Conservation (phyloP, 2,113 vertebrate species). For the Sebastes fasciatus region DNA sequence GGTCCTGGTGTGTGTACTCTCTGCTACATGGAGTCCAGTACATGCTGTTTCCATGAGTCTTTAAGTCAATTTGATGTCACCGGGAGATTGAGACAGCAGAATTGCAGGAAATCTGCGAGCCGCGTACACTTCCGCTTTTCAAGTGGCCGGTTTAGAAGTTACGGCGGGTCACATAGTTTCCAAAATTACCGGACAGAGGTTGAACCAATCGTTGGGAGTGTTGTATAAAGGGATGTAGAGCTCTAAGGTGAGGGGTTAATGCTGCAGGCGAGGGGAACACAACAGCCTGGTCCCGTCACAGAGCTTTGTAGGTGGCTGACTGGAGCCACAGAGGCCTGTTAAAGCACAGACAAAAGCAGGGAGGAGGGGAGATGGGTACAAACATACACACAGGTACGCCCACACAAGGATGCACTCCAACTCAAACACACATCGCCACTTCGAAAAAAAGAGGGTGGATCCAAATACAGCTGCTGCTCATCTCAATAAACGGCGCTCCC, state of each 20-base stretch:
- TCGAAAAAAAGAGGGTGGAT: conserved; percentile 65
- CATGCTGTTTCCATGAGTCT: conserved; percentile 21
- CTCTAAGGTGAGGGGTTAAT: conserved; percentile 65
- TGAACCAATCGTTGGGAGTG: conserved; percentile 36
- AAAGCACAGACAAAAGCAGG: conserved; percentile 60
- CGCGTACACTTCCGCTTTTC: conserved; percentile 51
- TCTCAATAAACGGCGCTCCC: conserved; percentile 76
- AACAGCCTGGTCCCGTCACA: conserved; percentile 65
- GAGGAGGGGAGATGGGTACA: conserved; percentile 28
- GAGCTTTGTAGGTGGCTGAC: conserved; percentile 73
- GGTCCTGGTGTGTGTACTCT: background rate
- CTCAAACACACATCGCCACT: conserved; percentile 36
- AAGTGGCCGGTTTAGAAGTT: conserved; percentile 48
- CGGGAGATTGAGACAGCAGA: conserved; percentile 56
- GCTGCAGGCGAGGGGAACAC: conserved; percentile 44
- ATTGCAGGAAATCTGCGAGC: conserved; percentile 60
- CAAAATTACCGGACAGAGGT: conserved; percentile 47
- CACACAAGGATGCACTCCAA: conserved; percentile 28
- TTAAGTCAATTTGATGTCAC: conserved; percentile 54
- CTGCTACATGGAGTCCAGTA: no score
- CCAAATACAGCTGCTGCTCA: conserved; percentile 85
- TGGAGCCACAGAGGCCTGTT: conserved; percentile 66
- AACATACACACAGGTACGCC: conserved; percentile 46
- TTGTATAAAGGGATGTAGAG: conserved; percentile 37
- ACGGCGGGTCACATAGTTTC: conserved; percentile 64